Evolutionary conservation across 2,113 vertebrate species (phyloP), one percentile per base, ranked within the genome.

Genomic region (Syrrhaptes paradoxus): DNA sequence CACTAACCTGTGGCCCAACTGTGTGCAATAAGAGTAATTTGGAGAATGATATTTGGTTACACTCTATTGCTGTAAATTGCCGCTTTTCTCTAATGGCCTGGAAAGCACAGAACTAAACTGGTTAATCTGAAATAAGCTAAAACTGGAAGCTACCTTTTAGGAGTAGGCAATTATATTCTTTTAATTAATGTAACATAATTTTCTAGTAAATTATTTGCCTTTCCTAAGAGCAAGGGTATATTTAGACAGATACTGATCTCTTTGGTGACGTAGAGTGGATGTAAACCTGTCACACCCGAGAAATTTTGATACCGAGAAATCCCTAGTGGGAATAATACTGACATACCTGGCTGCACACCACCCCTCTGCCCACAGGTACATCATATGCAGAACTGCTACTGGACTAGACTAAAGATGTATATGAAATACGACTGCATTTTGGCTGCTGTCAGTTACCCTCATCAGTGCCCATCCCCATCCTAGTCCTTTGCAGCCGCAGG

Each of bases 11-110:
- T 90, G 63, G 82, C 52, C 70, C 76, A 96, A 94, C 48, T 93
- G 87, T 32, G 10, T 85, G 79, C 85, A 97, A 87, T 86, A 86
- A 93, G 92, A 95, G 28, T 74, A 96, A 96, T 94, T 94, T 94
- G 77, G 78, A 93, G 73, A 90, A 80, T 59, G 49, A 74, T 77
- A 65, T 90, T 95, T 91, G 80, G 80, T 95, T 96, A 94, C 76
- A 90, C 45, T 89, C 86, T 84, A 49, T 83, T 92, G 86, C 96
- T 92, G 45, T 87, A 95, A 97, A 96, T 95, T 90, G 59, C 76
- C 78, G 38, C 70, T 94, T 88, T 94, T 59, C 79, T 93, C 73
- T 80, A 93, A 90, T 57, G 55, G 79, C 59, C 78, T 94, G 59
- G 85, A 89, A 84, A 95, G 52, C 36, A 89, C 36, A 57, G 73